Percentiles rank a stretch among this genome's conserved stretches.
Evolutionary conservation across 2,888 invertebrate species (phyloP).

Genomic region (Scaptomyza cyrtandrae): DNA sequence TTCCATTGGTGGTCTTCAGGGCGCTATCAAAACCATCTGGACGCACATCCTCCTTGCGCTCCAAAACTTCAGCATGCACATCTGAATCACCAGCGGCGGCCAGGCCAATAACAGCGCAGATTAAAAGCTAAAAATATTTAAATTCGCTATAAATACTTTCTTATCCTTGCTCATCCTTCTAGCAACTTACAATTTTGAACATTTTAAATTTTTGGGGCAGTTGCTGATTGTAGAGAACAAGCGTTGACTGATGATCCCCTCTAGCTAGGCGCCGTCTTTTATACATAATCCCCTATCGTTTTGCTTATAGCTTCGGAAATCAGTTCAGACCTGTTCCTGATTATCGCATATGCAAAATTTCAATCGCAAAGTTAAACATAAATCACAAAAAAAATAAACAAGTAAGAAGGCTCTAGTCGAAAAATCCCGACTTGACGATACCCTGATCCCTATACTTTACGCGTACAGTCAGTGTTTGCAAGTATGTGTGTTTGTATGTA

Average conservation of each 20-base stretch:
- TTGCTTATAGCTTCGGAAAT: neutral
- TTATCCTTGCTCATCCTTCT: neutral
- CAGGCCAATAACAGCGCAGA: neutral
- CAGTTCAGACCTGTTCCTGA: conserved; percentile 12
- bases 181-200: conserved; percentile 5
- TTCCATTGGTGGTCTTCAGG: conserved; percentile 2
- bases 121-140: neutral
- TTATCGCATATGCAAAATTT: conserved; percentile 3
- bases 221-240: neutral
- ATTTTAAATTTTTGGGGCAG: conserved; percentile 2
- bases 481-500: no score
- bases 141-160: neutral
- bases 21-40: neutral
- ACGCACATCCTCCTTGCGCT: neutral
- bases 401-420: no score
- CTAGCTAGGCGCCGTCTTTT: neutral
- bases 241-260: conserved; percentile 1
- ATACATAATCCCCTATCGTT: neutral
- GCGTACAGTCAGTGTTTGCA: no score
- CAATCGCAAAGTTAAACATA: neutral
- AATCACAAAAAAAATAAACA: neutral
- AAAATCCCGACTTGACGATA: no score
- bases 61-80: neutral
- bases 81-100: conserved; percentile 1
- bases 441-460: no score